Percentiles rank a stretch among this genome's conserved stretches.
phyloP scores from a whole-genome alignment of 2,797 vertebrate species.

The Danionella dracula region DNA sequence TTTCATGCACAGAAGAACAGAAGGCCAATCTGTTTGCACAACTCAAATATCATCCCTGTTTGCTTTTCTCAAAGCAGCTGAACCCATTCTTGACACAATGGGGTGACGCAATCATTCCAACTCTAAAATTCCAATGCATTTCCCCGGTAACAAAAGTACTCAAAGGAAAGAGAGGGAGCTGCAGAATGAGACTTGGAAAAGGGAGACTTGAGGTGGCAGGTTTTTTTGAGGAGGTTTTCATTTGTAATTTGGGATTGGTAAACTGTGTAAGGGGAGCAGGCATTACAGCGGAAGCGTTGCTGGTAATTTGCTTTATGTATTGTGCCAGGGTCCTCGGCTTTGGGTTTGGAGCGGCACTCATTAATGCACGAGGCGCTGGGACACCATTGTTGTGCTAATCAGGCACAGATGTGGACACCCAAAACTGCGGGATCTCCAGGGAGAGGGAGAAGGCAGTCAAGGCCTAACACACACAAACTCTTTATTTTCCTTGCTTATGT shows the following conservation, averaged over 20 bases:
- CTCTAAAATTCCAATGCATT: neutral
- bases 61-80: conserved; percentile 29
- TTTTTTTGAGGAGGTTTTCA: conserved; percentile 21
- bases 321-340: conserved; percentile 55
- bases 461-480: conserved; percentile 14
- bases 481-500: conserved; percentile 4
- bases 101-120: neutral
- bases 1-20: neutral
- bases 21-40: conserved; percentile 30
- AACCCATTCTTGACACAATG: conserved; percentile 35
- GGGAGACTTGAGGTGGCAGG: neutral
- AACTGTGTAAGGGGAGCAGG: conserved; percentile 36
- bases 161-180: neutral
- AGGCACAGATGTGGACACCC: conserved; percentile 75
- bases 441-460: conserved; percentile 30
- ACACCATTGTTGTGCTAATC: conserved; percentile 72
- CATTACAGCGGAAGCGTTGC: conserved; percentile 44
- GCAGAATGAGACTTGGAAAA: conserved; percentile 5
- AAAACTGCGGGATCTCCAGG: conserved; percentile 53
- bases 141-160: neutral
- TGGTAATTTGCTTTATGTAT: conserved; percentile 39
- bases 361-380: conserved; percentile 61
- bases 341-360: conserved; percentile 48
- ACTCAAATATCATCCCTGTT: conserved; percentile 37
- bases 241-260: conserved; percentile 29